Conservation (phyloP, 2,888 invertebrate species). For the Conchocele bisecta region DNA sequence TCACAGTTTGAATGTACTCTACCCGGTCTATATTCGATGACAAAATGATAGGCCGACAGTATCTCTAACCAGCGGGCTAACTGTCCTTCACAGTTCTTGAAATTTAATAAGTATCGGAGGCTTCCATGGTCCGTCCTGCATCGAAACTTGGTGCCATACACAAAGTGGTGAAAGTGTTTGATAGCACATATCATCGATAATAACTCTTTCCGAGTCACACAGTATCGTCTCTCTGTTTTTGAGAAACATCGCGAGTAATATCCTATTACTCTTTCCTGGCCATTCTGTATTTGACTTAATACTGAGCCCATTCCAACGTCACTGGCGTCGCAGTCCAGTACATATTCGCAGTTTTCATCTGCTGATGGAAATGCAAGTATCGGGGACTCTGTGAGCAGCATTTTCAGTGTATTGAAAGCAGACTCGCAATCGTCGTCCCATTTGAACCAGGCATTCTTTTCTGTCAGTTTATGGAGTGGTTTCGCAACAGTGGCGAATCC, state of each 20-base stretch:
- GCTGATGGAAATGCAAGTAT: no score
- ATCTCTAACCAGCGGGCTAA: slow-evolving; percentile 22
- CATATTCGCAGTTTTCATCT: slow-evolving; percentile 19
- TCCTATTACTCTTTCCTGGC: slow-evolving; percentile 27
- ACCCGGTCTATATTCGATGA: slow-evolving; percentile 25
- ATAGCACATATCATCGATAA: slow-evolving; percentile 11
- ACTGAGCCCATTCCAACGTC: slow-evolving; percentile 38
- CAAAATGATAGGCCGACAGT: slow-evolving; percentile 25
- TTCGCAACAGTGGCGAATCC: not conserved
- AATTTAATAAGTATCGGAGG: slow-evolving; percentile 14
- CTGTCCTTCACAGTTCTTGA: slow-evolving; percentile 21
- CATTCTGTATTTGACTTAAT: slow-evolving; percentile 24
- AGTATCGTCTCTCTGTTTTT: slow-evolving; percentile 15
- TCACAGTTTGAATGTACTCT: slow-evolving; percentile 20
- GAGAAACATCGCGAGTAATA: slow-evolving; percentile 25
- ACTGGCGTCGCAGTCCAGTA: slow-evolving; percentile 34
- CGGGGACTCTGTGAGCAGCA: not conserved
- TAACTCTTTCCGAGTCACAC: slow-evolving; percentile 18
- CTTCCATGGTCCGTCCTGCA: slow-evolving; percentile 13
- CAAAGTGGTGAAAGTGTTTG: slow-evolving; percentile 14
- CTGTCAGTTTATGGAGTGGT: not conserved
- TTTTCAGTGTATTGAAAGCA: not conserved
- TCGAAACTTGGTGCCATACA: slow-evolving; percentile 1
- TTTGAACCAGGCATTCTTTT: not conserved
- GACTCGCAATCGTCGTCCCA: not conserved